These are phyloP conservation scores for Capreolus pygargus DNA, from an alignment of 2,113 vertebrate species.

Conservation along the genomic window DNA sequence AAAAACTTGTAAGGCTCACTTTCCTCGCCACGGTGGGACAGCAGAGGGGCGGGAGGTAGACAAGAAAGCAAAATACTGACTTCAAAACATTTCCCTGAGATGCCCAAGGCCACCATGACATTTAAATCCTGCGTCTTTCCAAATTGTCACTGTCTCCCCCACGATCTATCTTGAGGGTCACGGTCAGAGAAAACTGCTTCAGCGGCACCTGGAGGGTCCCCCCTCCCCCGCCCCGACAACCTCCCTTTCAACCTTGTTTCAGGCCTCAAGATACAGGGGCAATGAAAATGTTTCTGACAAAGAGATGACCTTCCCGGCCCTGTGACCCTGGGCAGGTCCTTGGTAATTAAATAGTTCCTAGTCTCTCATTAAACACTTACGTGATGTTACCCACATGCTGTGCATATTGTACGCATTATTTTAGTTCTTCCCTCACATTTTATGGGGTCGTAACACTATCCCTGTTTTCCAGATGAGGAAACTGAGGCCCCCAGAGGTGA, in stretches of 20 bases:
- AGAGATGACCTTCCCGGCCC: neutral
- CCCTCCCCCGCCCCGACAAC: rapidly evolving
- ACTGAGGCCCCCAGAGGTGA: neutral
- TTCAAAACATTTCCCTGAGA: neutral
- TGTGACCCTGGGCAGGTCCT: neutral
- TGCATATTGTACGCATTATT: rapidly evolving
- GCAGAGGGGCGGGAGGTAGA: rapidly evolving
- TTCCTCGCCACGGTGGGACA: neutral
- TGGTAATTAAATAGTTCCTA: neutral
- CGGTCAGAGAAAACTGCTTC: neutral
- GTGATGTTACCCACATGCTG: rapidly evolving
- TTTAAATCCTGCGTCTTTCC: neutral
- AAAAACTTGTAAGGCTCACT: neutral
- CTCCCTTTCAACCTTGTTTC: neutral
- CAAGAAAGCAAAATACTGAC: neutral
- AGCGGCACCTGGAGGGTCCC: neutral
- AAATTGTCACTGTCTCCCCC: neutral
- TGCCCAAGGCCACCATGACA: neutral
- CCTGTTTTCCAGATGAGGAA: neutral
- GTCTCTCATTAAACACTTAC: neutral
- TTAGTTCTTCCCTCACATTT: neutral
- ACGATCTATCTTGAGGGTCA: neutral
- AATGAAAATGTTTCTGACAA: neutral
- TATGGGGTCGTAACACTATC: neutral
- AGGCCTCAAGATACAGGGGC: neutral